These are phyloP conservation scores for Lithophane socia DNA, from an alignment of 2,888 invertebrate genomes.

Conservation along the genomic window DNA sequence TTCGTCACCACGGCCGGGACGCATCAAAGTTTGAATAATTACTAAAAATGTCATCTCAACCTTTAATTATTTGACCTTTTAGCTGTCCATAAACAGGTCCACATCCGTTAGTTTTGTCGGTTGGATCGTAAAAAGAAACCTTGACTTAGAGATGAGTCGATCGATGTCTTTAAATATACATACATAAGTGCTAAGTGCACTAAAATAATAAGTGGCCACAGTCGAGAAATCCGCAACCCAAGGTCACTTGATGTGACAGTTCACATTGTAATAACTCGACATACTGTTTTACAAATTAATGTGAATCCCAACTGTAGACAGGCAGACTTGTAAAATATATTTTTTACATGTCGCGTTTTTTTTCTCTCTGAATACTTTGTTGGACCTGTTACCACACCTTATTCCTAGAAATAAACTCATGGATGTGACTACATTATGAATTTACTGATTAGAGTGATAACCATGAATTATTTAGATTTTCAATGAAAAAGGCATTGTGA, in stretches of 20 bases:
- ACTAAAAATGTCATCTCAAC: constrained; percentile 54
- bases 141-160: constrained; percentile 60
- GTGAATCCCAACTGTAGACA: neutral
- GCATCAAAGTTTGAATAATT: constrained; percentile 48
- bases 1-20: constrained; percentile 19
- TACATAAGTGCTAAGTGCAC: constrained; percentile 64
- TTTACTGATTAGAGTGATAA: neutral
- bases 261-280: neutral
- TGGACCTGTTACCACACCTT: constrained; percentile 33
- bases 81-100: constrained; percentile 51
- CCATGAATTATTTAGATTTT: constrained; percentile 16
- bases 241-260: constrained; percentile 39
- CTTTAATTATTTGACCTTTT: constrained; percentile 64
- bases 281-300: constrained; percentile 4
- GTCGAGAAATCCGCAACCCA: constrained; percentile 46
- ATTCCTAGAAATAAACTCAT: neutral
- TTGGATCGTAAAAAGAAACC: constrained; percentile 52
- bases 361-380: constrained; percentile 26
- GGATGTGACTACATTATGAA: constrained; percentile 16
- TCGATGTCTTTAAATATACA: constrained; percentile 40
- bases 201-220: constrained; percentile 58
- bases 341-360: constrained; percentile 1
- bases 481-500: constrained; percentile 1
- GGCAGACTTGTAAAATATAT: constrained; percentile 1
- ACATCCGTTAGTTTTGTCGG: constrained; percentile 62